Conservation (phyloP, 2,113 vertebrate species). For the Prinia subflava region DNA sequence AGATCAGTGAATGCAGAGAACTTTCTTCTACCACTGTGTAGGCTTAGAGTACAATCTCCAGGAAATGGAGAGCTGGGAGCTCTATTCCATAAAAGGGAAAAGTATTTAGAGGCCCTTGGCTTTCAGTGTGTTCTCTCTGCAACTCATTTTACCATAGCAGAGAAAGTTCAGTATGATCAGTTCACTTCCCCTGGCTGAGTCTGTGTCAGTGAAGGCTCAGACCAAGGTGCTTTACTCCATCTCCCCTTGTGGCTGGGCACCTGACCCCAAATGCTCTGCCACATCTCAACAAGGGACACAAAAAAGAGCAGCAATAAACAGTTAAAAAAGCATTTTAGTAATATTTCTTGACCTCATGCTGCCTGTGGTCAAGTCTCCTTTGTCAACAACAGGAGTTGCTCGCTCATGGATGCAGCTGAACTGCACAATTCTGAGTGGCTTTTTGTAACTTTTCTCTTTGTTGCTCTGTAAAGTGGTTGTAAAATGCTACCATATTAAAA, state of each 20-base stretch:
- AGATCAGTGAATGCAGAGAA: constrained; percentile 63
- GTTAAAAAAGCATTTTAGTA: neutral
- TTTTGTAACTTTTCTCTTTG: neutral
- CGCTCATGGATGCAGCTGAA: neutral
- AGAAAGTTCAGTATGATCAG: constrained; percentile 42
- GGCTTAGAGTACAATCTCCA: constrained; percentile 71
- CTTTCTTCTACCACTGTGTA: constrained; percentile 60
- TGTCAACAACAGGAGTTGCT: neutral
- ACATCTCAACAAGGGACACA: neutral
- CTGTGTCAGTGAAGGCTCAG: neutral
- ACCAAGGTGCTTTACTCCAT: constrained; percentile 35
- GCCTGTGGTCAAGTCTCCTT: neutral
- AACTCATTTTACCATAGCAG: constrained; percentile 60
- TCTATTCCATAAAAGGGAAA: constrained; percentile 80
- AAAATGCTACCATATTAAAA: neutral
- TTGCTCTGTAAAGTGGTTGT: neutral
- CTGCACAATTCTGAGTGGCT: neutral
- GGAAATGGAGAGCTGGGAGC: constrained; percentile 71
- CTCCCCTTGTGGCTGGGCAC: neutral
- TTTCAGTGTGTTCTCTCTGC: constrained; percentile 46
- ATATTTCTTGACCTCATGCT: neutral
- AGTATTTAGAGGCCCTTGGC: constrained; percentile 71
- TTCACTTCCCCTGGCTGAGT: constrained; percentile 52
- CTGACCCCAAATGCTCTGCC: constrained; percentile 1
- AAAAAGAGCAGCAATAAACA: neutral